These are phyloP conservation scores for Meandrina meandrites DNA, from an alignment of 92 coral and sea anemone species.

Conservation along the genomic window DNA sequence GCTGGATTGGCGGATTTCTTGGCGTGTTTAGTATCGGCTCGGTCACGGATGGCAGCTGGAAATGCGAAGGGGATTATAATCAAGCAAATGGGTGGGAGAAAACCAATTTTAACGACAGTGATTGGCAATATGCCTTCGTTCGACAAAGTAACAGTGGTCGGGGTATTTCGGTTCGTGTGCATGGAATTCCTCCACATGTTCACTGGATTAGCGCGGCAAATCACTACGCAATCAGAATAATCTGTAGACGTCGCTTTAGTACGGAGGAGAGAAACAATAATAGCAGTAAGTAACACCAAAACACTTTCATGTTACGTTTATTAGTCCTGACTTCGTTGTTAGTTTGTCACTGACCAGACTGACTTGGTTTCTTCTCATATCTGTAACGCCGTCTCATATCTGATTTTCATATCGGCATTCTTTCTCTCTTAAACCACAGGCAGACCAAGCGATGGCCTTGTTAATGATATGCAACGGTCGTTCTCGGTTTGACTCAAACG, in stretches of 20 bases:
- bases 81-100: background rate
- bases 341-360: no score
- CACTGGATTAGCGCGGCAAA: background rate
- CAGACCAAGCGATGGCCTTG: no score
- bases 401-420: no score
- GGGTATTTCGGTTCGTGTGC: background rate
- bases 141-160: background rate
- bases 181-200: background rate
- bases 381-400: no score
- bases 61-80: background rate
- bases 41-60: background rate
- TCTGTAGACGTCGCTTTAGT: conserved; percentile 9
- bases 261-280: background rate
- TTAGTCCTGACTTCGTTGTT: no score
- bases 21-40: conserved; percentile 3
- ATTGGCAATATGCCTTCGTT: background rate
- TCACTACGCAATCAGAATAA: background rate
- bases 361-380: no score
- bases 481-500: no score
- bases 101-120: background rate
- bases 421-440: no score
- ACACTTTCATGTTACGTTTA: no score
- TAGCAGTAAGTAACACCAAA: background rate
- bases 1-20: background rate
- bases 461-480: no score